Conservation (phyloP, 2,888 invertebrate species). For the Epistrophella euchroma region DNA sequence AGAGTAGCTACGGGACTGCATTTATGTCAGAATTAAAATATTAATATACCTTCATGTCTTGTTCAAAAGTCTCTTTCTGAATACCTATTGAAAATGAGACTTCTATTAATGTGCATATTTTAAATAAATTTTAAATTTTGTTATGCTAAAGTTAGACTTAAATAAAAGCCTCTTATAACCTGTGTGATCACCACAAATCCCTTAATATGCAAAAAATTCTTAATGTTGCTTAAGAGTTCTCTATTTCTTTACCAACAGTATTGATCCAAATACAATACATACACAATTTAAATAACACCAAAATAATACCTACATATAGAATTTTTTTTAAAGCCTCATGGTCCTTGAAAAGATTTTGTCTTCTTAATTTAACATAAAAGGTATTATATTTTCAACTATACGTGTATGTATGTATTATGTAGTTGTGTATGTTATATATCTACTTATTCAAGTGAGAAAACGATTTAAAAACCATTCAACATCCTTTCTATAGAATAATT, state of each 20-base stretch:
- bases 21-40: no score
- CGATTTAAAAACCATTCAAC: constrained; percentile 23
- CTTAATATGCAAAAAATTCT: neutral
- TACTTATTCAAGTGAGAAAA: constrained; percentile 6
- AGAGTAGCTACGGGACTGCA: no score
- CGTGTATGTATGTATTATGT: neutral
- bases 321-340: neutral
- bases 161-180: neutral
- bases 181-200: neutral
- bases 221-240: neutral
- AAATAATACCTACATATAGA: neutral
- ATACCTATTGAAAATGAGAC: no score
- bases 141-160: neutral
- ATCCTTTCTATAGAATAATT: constrained; percentile 25
- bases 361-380: constrained; percentile 22
- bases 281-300: neutral
- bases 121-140: neutral
- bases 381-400: neutral
- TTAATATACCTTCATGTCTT: no score
- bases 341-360: neutral
- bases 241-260: neutral
- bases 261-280: neutral
- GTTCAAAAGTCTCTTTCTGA: no score
- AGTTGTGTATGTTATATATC: neutral
- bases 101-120: no score